Conservation (phyloP, 2,888 invertebrate genomes). For the Xestia ashworthii region DNA sequence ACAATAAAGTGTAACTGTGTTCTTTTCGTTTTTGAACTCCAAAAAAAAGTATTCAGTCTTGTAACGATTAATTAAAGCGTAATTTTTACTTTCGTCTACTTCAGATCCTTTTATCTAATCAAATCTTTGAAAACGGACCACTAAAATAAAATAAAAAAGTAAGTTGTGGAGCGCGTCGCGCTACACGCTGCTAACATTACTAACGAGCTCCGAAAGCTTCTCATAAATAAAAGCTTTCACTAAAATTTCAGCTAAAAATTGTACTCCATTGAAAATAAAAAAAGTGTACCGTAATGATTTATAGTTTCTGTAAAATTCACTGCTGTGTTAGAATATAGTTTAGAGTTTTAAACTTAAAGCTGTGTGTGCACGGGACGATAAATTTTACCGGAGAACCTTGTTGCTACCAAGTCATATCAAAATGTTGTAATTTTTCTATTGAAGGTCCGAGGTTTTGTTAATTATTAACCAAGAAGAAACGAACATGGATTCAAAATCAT, state of each 20-base stretch:
- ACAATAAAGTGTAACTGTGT: background rate
- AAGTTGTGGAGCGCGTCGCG: conserved; percentile 21
- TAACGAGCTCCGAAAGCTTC: conserved; percentile 59
- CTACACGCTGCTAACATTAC: conserved; percentile 23
- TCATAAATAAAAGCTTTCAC: conserved; percentile 59
- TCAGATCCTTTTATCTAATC: background rate
- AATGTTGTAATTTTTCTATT: background rate
- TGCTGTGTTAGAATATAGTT: conserved; percentile 56
- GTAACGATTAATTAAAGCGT: background rate
- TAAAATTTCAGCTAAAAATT: conserved; percentile 52
- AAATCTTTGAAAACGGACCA: background rate
- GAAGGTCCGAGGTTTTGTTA: background rate
- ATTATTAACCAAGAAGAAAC: background rate
- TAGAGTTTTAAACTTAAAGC: conserved; percentile 49
- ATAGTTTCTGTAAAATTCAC: conserved; percentile 59
- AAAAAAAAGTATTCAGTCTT: background rate
- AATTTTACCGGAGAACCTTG: conserved; percentile 24
- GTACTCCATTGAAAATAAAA: conserved; percentile 53
- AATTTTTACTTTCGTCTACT: background rate
- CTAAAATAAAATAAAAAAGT: conserved; percentile 1
- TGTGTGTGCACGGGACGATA: conserved; percentile 31
- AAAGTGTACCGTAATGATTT: conserved; percentile 48
- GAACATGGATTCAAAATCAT: too few species aligned
- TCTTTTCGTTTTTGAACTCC: background rate
- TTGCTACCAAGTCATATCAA: conserved; percentile 3